Percentiles rank a stretch among this genome's conserved stretches.
Evolutionary conservation across 2,797 vertebrate species (phyloP).

Genomic region (Orientallactaga sibirica): DNA sequence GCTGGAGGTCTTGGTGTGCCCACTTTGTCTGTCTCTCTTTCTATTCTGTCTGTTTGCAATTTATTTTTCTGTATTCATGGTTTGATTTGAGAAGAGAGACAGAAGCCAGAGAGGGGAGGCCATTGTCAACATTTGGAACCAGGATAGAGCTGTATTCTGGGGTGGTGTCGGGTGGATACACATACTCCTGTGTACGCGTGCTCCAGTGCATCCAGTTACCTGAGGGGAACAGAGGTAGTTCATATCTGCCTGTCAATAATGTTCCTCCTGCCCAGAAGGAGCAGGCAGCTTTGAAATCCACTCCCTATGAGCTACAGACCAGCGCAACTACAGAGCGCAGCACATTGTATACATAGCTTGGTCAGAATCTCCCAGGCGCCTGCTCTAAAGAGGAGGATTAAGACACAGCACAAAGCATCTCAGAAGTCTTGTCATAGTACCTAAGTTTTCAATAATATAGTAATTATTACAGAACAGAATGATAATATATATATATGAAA

Average conservation of each 20-base stretch:
- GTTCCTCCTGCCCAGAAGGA: background rate
- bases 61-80: too few relatives aligned
- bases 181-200: slow-evolving; percentile 91
- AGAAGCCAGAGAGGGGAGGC: too few relatives aligned
- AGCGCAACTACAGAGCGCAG: background rate
- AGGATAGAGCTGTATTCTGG: slow-evolving; percentile 95
- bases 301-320: background rate
- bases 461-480: background rate
- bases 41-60: too few relatives aligned
- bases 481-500: too few relatives aligned
- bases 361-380: slow-evolving; percentile 1
- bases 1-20: too few relatives aligned
- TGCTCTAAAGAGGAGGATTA: background rate
- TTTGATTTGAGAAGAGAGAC: too few relatives aligned
- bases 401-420: background rate
- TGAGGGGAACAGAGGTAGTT: slow-evolving; percentile 76
- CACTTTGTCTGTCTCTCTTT: too few relatives aligned
- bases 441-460: background rate
- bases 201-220: slow-evolving; percentile 97
- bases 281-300: background rate
- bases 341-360: too few relatives aligned
- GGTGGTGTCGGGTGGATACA: slow-evolving; percentile 91
- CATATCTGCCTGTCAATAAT: background rate
- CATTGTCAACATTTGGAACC: slow-evolving; percentile 97
- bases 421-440: background rate